Percentiles rank a stretch among this genome's conserved stretches.
phyloP scores from a whole-genome alignment of 2,888 invertebrate genomes.

The Drosophila subquinaria region DNA sequence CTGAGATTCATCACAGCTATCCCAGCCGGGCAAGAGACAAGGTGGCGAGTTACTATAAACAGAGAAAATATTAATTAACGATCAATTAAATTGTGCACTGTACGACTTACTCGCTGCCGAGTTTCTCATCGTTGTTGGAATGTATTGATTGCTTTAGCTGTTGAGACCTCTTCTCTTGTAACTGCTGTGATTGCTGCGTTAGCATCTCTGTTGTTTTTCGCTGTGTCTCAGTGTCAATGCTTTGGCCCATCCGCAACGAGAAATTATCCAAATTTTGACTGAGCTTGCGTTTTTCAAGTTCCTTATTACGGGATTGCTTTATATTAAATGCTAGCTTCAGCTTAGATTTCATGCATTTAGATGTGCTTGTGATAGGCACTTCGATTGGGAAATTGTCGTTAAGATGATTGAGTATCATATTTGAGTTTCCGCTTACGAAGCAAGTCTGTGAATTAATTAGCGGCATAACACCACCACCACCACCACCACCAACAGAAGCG shows the following conservation, averaged over 20 bases:
- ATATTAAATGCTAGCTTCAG: conserved; percentile 40
- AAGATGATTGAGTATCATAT: conserved; percentile 84
- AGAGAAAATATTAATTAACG: not conserved
- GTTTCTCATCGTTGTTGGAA: conserved; percentile 81
- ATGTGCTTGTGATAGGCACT: conserved; percentile 20
- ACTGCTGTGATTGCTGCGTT: conserved; percentile 55
- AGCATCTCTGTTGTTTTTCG: conserved; percentile 74
- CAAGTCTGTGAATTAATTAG: conserved; percentile 80
- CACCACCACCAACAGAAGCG: not conserved
- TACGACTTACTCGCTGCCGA: conserved; percentile 74
- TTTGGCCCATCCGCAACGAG: conserved; percentile 84
- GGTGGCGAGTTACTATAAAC: conserved; percentile 82
- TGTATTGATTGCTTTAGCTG: conserved; percentile 73
- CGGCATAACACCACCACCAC: conserved; percentile 35
- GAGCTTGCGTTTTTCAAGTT: conserved; percentile 85
- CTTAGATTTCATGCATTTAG: conserved; percentile 34
- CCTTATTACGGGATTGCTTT: conserved; percentile 79
- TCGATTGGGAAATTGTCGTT: conserved; percentile 83
- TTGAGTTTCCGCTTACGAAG: conserved; percentile 84
- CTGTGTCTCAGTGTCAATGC: conserved; percentile 70
- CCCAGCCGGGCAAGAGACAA: conserved; percentile 84
- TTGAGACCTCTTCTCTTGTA: conserved; percentile 31
- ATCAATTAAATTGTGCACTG: not conserved
- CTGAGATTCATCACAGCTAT: conserved; percentile 86
- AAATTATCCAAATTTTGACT: conserved; percentile 86